These are phyloP conservation scores for Tursiops truncatus DNA, from an alignment of 2,113 vertebrate genomes.

Conservation along the genomic window DNA sequence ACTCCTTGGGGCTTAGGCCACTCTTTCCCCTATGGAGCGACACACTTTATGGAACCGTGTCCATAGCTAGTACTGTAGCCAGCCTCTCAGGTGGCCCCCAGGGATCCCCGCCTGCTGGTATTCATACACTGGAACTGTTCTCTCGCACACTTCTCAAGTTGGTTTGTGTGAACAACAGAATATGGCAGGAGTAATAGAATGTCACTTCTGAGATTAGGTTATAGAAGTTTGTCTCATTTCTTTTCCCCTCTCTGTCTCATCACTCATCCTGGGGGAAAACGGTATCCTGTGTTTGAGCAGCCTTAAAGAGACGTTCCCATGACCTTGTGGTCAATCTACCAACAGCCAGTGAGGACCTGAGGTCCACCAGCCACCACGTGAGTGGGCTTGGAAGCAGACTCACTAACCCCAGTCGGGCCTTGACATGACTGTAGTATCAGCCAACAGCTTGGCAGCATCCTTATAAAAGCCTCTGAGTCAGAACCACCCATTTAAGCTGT, in stretches of 20 bases:
- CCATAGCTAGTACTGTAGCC: background rate
- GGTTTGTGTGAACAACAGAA: background rate
- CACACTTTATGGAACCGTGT: background rate
- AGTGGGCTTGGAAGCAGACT: background rate
- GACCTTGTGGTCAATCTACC: background rate
- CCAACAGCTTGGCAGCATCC: background rate
- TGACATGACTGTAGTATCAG: background rate
- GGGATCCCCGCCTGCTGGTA: background rate
- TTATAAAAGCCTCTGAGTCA: background rate
- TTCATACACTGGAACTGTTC: background rate
- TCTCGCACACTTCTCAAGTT: background rate
- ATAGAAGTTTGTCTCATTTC: background rate
- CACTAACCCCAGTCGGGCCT: background rate
- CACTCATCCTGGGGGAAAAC: background rate
- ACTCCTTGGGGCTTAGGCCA: background rate
- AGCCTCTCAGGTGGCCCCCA: background rate
- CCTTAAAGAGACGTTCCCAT: background rate
- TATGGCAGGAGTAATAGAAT: background rate
- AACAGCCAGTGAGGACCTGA: background rate
- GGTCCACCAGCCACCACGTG: background rate
- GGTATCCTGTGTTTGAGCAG: background rate
- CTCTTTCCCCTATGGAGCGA: background rate
- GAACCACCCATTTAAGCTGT: background rate
- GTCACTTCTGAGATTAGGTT: background rate
- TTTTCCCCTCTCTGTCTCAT: background rate